phyloP scores from a whole-genome alignment of 2,113 vertebrate species.

The Ciconia stormi region DNA sequence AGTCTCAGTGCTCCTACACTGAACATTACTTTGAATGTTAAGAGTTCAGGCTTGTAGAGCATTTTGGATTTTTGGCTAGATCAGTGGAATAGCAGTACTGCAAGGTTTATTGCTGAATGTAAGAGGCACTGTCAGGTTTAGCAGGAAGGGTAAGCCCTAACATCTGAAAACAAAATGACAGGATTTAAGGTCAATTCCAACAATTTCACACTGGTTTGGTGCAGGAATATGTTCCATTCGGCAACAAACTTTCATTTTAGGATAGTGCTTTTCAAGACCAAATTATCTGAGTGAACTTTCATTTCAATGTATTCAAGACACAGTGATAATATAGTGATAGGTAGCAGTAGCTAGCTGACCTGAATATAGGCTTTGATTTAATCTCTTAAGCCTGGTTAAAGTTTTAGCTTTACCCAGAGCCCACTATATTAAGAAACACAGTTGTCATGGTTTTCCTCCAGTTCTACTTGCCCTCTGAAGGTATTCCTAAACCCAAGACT shows the following conservation, averaged over 20 bases:
- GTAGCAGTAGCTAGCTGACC: neutral
- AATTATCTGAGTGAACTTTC: neutral
- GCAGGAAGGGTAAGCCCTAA: constrained; percentile 34
- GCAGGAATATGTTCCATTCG: neutral
- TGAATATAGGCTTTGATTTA: neutral
- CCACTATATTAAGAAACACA: neutral
- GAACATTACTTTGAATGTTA: constrained; percentile 35
- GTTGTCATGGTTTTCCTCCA: neutral
- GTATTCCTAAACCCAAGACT: neutral
- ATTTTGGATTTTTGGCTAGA: constrained; percentile 5
- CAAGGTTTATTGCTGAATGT: constrained; percentile 31
- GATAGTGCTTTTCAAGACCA: neutral
- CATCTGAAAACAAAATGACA: constrained; percentile 48
- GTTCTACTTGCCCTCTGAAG: neutral
- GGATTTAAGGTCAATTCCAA: constrained; percentile 7
- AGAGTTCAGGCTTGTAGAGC: neutral
- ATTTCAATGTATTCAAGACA: neutral
- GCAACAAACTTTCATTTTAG: neutral
- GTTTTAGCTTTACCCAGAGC: neutral
- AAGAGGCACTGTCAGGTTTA: constrained; percentile 42
- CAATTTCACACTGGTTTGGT: neutral
- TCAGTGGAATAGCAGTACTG: constrained; percentile 42
- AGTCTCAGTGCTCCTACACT: neutral
- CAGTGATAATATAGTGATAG: neutral
- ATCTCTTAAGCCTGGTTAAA: neutral